Base-by-base conservation (phyloP, 2,113 vertebrate genomes). In the Ranitomeya variabilis region DNA sequence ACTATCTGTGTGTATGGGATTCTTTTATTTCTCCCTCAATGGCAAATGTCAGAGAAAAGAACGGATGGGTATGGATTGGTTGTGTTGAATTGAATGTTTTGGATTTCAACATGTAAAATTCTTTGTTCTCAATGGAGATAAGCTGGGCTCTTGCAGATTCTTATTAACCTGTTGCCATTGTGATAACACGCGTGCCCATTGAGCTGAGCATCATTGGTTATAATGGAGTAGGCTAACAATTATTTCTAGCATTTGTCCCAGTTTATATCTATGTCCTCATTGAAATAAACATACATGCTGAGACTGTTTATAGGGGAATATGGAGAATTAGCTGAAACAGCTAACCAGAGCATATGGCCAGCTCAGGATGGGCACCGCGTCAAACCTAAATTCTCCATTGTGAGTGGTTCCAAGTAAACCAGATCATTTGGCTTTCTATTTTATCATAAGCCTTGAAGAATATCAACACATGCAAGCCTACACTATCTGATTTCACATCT, bases 401-500 rank as follows among this genome's bases (percentile, higher is more conserved):
- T 45, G 15, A 45, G 7, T 18, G 31, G 37, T 76, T 76, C 73
- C 73, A 76, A 76, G 73, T 76, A 76, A 51, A 76, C 73, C 37
- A 76, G 73, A 76, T 76, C 16, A 76, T 76, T 76, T 76, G 73
- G 45, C 73, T 18, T 52, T 76, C 9, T 76, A 76, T 76, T 76
- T 51, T 76, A 76, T 76, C 73, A 76, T 52, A 52, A 76, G 73
- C 37, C 73, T 76, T 76, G 73, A 52, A 76, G 37, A 76, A 76
- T 76, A 76, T 76, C 73, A 76, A 52, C 73, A 76, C 73, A 76
- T 52, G 73, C 73, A 76, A 52, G 15, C 45, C 73, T 76, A 52
- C 71, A 74, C 71, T 51, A 76, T 76, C 73, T 76, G 16, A 11
- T 76, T 76, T 76, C 73, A 76, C 73, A 76, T 76, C 73, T 76